phyloP scores from a whole-genome alignment of 2,113 vertebrate genomes.

The Notiomystis cincta region DNA sequence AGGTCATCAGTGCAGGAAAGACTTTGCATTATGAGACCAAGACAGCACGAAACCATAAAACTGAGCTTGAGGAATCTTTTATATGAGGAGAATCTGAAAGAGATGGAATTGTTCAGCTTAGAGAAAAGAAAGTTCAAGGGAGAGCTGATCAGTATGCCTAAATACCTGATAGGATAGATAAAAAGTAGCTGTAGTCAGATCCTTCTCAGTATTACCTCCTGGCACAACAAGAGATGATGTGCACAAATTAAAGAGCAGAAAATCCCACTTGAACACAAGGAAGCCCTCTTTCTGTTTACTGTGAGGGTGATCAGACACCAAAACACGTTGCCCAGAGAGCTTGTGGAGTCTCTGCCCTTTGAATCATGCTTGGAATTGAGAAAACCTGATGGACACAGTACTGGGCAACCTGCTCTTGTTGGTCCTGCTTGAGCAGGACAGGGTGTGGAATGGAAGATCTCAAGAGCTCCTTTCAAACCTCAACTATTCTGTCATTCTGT shows the following conservation, averaged over 20 bases:
- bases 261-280: background rate
- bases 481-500: background rate
- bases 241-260: background rate
- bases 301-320: background rate
- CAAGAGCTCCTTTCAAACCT: background rate
- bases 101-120: background rate
- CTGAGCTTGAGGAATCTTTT: background rate
- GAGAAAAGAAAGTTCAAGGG: background rate
- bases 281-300: background rate
- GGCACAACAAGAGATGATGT: background rate
- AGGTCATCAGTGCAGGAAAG: background rate
- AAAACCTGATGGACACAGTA: background rate
- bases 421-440: background rate
- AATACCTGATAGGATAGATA: background rate
- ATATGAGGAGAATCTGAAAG: background rate
- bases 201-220: background rate
- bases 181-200: fast-evolving
- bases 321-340: background rate
- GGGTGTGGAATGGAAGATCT: background rate
- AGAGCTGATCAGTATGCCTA: background rate
- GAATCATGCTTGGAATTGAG: background rate
- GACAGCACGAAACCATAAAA: background rate
- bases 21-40: fast-evolving
- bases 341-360: background rate
- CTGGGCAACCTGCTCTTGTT: background rate